Base-by-base conservation (phyloP, 2,888 invertebrate genomes). In the Panzeria rudis region DNA sequence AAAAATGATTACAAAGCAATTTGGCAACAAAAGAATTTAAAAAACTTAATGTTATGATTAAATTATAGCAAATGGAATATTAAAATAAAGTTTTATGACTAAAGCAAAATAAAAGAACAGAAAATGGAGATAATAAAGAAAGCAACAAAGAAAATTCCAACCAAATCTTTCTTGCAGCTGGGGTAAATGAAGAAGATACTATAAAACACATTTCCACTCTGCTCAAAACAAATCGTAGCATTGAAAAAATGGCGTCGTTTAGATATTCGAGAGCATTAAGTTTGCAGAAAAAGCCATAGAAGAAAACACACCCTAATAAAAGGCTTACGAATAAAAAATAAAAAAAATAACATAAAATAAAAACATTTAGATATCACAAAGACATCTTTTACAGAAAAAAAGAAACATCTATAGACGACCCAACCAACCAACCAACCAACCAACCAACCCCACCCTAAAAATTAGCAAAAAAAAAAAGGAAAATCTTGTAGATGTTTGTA, bases 201-300 rank as follows among this genome's bases (percentile, higher is more conserved):
- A 15, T n/a, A 15, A 35, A 82, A 77, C 4, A 29, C 41, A 71
- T 35, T 61, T n/a, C n/a, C 17, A 13, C 35, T 35, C 20, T 25
- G n/a, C 11, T 20, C 9, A 6, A 20, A 73, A n/a, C 23, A 73
- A 61, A 73, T 50, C 47, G 9, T 15, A 38, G 4, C 20, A 32
- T 29, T 9, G 17, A 54, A 73, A 71, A 79, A 79, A 82, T 82
- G 85, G 82, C 85, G 85, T 71, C 78, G 77, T 84, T 84, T 77
- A 84, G 84, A 84, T 84, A 84, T 47, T 72, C 62, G 44, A 76
- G 52, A 80, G 47, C 54, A 72, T 71, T 50, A 50, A 76, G 25
- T 23, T 20, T 47, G 44, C 23, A 61, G 47, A 17, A 73, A 76
- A 66, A 75, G 56, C 50, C 47, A 76, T 71, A 59, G 38, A 75